Evolutionary conservation across 1,140 invertebrate species (phyloP).

Genomic region (Acromyrmex echinatior): DNA sequence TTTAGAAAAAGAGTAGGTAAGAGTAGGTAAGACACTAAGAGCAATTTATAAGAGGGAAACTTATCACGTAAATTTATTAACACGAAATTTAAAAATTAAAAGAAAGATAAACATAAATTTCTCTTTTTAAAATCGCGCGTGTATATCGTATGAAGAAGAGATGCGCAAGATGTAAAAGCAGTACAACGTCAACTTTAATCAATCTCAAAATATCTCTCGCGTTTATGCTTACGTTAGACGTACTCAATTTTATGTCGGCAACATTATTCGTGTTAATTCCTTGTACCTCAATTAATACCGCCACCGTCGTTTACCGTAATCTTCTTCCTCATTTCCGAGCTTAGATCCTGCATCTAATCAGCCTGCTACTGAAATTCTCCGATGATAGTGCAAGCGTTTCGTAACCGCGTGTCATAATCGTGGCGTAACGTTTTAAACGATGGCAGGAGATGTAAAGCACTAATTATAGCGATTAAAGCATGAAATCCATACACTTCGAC

Average conservation of each 20-base stretch:
- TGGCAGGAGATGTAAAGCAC: slow-evolving; percentile 3
- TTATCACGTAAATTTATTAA: neutral
- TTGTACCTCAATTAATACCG: slow-evolving; percentile 68
- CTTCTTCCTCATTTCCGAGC: slow-evolving; percentile 63
- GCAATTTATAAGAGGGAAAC: no score
- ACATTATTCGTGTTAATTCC: slow-evolving; percentile 50
- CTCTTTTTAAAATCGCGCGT: neutral
- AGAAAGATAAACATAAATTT: neutral
- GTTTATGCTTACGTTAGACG: slow-evolving; percentile 21
- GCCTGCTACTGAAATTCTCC: slow-evolving; percentile 49
- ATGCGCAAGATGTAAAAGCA: slow-evolving; percentile 34
- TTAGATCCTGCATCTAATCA: slow-evolving; percentile 68
- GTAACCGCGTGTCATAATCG: slow-evolving; percentile 49
- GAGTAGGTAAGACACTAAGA: neutral
- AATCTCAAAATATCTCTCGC: neutral
- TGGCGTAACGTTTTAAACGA: neutral
- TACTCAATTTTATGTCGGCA: slow-evolving; percentile 58
- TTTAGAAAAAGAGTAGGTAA: neutral
- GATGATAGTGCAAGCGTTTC: slow-evolving; percentile 45
- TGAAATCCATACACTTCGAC: slow-evolving; percentile 31
- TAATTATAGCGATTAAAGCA: slow-evolving; percentile 51
- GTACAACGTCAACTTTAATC: slow-evolving; percentile 49
- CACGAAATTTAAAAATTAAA: neutral
- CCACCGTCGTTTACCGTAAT: slow-evolving; percentile 56
- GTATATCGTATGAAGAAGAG: neutral